phyloP scores from a whole-genome alignment of 2,113 vertebrate genomes.

The Alosa alosa region DNA sequence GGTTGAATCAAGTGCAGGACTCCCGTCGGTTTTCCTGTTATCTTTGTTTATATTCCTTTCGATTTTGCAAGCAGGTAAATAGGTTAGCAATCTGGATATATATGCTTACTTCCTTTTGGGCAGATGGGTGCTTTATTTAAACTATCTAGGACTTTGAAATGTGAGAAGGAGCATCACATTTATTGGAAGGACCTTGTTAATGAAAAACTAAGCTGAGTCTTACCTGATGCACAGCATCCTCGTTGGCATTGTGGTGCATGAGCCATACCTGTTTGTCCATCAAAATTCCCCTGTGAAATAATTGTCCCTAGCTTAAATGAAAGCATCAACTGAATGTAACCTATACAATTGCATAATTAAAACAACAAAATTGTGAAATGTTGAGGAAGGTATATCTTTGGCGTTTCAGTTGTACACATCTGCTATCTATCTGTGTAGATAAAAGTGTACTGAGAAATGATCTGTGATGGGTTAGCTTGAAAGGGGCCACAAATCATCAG shows the following conservation, averaged over 20 bases:
- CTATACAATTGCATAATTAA: neutral
- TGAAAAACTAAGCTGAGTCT: no score
- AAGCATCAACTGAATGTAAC: neutral
- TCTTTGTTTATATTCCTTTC: neutral
- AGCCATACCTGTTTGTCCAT: neutral
- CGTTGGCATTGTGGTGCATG: no score
- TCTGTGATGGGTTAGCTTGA: neutral
- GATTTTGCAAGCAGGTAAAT: neutral
- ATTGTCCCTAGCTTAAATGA: neutral
- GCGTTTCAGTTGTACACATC: neutral
- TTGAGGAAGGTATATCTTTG: neutral
- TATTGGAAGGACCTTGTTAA: neutral
- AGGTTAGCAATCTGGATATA: no score
- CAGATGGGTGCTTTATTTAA: neutral
- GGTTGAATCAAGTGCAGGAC: neutral
- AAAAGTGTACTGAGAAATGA: neutral
- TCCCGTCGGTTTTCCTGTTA: neutral
- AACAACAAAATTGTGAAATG: neutral
- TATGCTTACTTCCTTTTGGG: no score
- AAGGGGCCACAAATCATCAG: neutral
- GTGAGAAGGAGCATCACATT: neutral
- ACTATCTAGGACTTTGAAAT: neutral
- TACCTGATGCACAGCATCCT: no score
- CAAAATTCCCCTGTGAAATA: neutral
- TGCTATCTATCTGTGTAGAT: constrained; percentile 5